Base-by-base conservation (phyloP, 1,140 invertebrate genomes). In the Halictus rubicundus region DNA sequence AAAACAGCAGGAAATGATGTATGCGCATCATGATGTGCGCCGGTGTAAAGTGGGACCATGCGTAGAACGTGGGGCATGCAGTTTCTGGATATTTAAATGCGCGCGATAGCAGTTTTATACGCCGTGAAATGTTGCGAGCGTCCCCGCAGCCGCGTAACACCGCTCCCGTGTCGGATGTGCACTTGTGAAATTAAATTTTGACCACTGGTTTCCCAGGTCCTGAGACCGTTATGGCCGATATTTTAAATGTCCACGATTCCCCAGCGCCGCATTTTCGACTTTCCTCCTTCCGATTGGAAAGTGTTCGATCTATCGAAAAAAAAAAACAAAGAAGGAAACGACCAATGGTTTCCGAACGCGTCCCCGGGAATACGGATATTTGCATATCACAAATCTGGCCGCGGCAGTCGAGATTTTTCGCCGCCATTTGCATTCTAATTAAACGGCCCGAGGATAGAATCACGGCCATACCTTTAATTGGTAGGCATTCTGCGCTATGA, bases 101-200 rank as follows among this genome's bases (percentile, higher is more conserved):
- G 6, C 39, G 1, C 25, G 37, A 79, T 46, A 32, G 52, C 57
- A 49, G 21, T 25, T 79, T 74, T 37, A 57, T 61, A 39, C 49
- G 3, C 25, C 21, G 49, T 23, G 37, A 42, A 75, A 75, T 75
- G 21, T 32, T 12, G 9, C 25, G 37, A 21, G 37, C 66, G 21
- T 14, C 25, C 10, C 23, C 5, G 19, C 49, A 9, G 8, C 37
- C 23, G 60, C 37, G 42, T 73, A 73, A 73, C 46, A 64, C 32
- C 42, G 37, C 10, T 12, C 16, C 9, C 12, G n/a, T 42, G 27
- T 61, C 59, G 59, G 46, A 42, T 23, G 37, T 54, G 68, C 76
- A 57, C 66, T 79, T 39, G 27, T 49, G 71, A 79, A 79, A 79
- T 79, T 60, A 66, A 79, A 74, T 79, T 79, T 61, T 52, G 61